Conservation (phyloP, 2,888 invertebrate genomes). For the Craniophora ligustri region DNA sequence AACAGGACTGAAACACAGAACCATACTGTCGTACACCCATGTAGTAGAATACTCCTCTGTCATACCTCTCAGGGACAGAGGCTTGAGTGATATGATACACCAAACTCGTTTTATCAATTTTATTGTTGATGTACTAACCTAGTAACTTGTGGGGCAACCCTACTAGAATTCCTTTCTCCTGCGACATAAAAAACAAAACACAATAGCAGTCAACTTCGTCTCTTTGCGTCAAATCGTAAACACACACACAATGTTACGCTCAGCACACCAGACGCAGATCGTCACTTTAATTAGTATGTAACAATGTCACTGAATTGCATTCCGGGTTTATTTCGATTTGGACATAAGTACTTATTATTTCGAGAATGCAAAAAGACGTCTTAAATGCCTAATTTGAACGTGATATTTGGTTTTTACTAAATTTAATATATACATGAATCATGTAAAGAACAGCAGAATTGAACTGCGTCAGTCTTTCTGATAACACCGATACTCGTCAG, state of each 20-base stretch:
- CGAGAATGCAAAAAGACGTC: background rate
- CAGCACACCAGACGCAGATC: constrained; percentile 27
- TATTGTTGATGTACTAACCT: background rate
- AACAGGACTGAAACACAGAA: too few relatives aligned
- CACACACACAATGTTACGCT: constrained; percentile 29
- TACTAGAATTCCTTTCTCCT: constrained; percentile 25
- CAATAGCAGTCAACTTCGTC: constrained; percentile 12
- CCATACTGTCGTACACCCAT: too few relatives aligned
- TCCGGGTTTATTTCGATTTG: constrained; percentile 24
- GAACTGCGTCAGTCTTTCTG: too few relatives aligned
- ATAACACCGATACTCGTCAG: too few relatives aligned
- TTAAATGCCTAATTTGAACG: too few relatives aligned
- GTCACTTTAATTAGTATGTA: constrained; percentile 52
- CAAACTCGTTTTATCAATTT: background rate
- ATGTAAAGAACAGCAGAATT: too few relatives aligned
- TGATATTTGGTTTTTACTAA: too few relatives aligned
- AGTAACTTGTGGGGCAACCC: constrained; percentile 17
- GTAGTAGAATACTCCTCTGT: too few relatives aligned
- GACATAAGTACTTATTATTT: background rate
- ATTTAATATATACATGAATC: too few relatives aligned
- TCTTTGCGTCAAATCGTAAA: constrained; percentile 39
- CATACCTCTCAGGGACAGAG: too few relatives aligned
- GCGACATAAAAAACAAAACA: constrained; percentile 30
- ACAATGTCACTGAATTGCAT: constrained; percentile 43
- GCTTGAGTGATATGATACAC: too few relatives aligned